A percentile compares a stretch with the other conserved stretches of the same genome.
Conservation (phyloP, 2,888 invertebrate species). For the Lycophotia porphyrea region DNA sequence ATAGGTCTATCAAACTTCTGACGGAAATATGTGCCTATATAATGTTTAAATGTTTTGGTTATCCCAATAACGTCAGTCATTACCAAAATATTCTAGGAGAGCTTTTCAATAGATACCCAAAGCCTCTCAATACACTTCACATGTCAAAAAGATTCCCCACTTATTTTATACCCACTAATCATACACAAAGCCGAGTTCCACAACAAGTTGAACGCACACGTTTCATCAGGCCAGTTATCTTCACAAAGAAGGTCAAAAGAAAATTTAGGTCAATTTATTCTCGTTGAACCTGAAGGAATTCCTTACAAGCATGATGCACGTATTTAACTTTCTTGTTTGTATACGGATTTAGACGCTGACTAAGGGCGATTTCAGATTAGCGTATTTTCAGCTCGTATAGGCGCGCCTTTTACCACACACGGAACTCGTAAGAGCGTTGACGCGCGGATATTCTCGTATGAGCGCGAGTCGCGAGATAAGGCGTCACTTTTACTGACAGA, state of each 20-base stretch:
- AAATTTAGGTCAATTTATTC: slow-evolving; percentile 72
- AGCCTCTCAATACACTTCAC: slow-evolving; percentile 7
- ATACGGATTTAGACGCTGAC: slow-evolving; percentile 49
- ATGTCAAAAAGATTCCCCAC: slow-evolving; percentile 15
- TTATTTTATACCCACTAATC: slow-evolving; percentile 35
- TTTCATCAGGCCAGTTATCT: slow-evolving; percentile 59
- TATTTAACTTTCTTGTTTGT: slow-evolving; percentile 63
- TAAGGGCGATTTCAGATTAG: slow-evolving; percentile 7
- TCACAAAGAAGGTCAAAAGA: slow-evolving; percentile 63
- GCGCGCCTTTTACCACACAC: not conserved
- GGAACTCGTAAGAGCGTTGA: not conserved
- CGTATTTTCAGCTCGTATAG: not conserved
- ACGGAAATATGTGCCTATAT: not conserved
- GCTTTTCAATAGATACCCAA: not conserved
- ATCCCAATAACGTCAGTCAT: not conserved
- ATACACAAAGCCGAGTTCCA: slow-evolving; percentile 29
- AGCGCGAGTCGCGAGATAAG: not conserved
- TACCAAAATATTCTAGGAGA: not conserved
- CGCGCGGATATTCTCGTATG: not conserved
- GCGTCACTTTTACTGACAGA: not conserved
- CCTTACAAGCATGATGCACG: slow-evolving; percentile 66
- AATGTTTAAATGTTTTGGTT: not conserved
- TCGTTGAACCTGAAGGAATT: slow-evolving; percentile 68
- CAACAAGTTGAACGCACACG: slow-evolving; percentile 51
- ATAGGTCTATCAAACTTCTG: not conserved